A percentile compares a stretch with the other conserved stretches of the same genome.
These are phyloP conservation scores for Diadegma fenestrale DNA, from an alignment of 2,888 invertebrate species.

Conservation along the genomic window DNA sequence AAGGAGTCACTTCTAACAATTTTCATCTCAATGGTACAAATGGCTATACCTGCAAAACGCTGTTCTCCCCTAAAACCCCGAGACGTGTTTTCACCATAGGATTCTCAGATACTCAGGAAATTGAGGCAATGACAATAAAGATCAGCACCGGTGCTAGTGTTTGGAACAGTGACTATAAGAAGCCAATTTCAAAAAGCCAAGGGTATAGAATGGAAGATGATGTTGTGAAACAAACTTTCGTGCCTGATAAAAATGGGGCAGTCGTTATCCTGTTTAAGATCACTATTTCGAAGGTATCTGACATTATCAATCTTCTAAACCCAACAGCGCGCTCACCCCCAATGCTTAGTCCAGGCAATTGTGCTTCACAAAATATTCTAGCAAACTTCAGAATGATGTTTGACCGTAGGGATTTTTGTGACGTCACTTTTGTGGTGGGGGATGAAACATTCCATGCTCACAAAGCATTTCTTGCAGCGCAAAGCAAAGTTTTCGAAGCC, in stretches of 20 bases:
- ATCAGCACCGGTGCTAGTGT: not conserved
- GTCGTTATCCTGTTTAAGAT: too few species aligned
- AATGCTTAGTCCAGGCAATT: not conserved
- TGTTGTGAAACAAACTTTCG: too few species aligned
- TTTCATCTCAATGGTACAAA: not conserved
- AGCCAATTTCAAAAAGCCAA: too few species aligned
- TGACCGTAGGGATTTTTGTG: not conserved
- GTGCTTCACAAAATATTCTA: not conserved
- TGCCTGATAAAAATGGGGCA: too few species aligned
- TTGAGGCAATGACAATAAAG: not conserved
- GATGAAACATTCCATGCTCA: not conserved
- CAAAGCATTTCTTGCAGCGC: not conserved
- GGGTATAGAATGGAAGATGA: too few species aligned
- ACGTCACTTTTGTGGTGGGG: not conserved
- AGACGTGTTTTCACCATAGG: not conserved
- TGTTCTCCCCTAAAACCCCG: not conserved
- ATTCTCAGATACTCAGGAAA: not conserved
- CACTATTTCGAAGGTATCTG: not conserved
- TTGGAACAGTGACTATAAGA: too few species aligned
- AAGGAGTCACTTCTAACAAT: not conserved
- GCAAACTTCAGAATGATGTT: not conserved
- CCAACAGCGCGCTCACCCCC: not conserved
- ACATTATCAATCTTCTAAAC: not conserved
- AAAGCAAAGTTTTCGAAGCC: not conserved
- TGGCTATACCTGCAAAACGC: not conserved